These are phyloP conservation scores for Heterodera filipjevi DNA, from an alignment of 2,888 invertebrate genomes.

Conservation along the genomic window DNA sequence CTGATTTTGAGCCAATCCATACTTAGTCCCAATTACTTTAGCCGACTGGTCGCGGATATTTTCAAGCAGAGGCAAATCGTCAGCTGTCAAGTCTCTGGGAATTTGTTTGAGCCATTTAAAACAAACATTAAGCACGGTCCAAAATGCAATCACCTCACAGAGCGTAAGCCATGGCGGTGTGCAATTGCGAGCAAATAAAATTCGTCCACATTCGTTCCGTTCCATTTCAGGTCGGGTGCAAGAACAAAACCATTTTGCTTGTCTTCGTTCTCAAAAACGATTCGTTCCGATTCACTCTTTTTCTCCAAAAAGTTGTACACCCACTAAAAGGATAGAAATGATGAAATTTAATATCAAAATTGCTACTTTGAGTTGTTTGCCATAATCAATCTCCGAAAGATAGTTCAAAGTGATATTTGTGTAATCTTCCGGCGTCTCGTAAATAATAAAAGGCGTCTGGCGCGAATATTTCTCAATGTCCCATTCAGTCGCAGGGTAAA, in stretches of 20 bases:
- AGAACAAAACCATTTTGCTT: conserved; percentile 83
- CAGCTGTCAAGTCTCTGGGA: conserved; percentile 74
- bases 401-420: conserved; percentile 78
- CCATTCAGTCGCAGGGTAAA: conserved; percentile 89
- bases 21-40: conserved; percentile 79
- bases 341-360: conserved; percentile 19
- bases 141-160: conserved; percentile 73
- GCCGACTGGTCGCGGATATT: conserved; percentile 78
- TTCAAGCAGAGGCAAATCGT: conserved; percentile 80
- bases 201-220: conserved; percentile 77
- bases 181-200: conserved; percentile 84
- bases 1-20: conserved; percentile 73
- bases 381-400: conserved; percentile 69
- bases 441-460: conserved; percentile 77
- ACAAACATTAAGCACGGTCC: background rate
- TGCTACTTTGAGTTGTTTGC: background rate
- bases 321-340: conserved; percentile 73
- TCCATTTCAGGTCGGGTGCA: conserved; percentile 94
- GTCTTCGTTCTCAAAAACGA: conserved; percentile 81
- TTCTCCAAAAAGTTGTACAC: conserved; percentile 92
- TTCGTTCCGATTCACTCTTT: conserved; percentile 84
- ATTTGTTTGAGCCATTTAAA: background rate
- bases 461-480: conserved; percentile 84
- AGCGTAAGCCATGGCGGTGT: conserved; percentile 77
- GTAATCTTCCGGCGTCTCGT: conserved; percentile 84